Evolutionary conservation across 2,888 invertebrate genomes (phyloP).

Genomic region (Heliconius aoede): DNA sequence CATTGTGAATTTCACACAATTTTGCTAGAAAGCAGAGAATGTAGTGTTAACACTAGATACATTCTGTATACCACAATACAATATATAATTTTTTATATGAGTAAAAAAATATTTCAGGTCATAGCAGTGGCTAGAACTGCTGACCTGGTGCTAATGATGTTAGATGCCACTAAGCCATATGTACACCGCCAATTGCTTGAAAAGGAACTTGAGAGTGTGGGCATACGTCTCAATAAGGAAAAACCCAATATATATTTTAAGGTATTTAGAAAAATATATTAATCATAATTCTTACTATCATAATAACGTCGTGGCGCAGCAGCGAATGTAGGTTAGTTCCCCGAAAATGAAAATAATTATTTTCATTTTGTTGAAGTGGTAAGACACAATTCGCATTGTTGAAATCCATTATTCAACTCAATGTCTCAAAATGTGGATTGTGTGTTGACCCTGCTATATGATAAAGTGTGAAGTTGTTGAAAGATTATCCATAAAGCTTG

Average conservation of each 20-base stretch:
- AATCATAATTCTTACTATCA: too few relatives aligned
- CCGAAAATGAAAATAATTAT: neutral
- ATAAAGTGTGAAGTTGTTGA: too few relatives aligned
- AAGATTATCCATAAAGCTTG: too few relatives aligned
- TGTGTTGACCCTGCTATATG: too few relatives aligned
- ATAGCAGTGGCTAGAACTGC: constrained; percentile 99
- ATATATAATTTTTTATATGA: neutral
- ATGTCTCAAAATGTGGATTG: neutral
- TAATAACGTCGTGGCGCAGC: too few relatives aligned
- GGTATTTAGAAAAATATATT: too few relatives aligned
- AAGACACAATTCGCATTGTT: neutral
- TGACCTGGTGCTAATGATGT: constrained; percentile 99
- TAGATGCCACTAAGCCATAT: constrained; percentile 99
- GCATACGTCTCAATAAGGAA: constrained; percentile 96
- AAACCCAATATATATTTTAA: constrained; percentile 99
- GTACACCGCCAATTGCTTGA: constrained; percentile 96
- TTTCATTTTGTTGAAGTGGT: neutral
- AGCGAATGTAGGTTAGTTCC: neutral
- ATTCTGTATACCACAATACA: neutral
- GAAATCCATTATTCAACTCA: neutral
- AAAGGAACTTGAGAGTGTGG: constrained; percentile 97
- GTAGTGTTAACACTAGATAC: neutral
- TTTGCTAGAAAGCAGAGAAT: too few relatives aligned
- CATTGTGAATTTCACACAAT: too few relatives aligned
- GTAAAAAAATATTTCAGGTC: constrained; percentile 79